These are phyloP conservation scores for Trachythela sp. DNA, from an alignment of 64 coral and sea anemone genomes.

Conservation along the genomic window DNA sequence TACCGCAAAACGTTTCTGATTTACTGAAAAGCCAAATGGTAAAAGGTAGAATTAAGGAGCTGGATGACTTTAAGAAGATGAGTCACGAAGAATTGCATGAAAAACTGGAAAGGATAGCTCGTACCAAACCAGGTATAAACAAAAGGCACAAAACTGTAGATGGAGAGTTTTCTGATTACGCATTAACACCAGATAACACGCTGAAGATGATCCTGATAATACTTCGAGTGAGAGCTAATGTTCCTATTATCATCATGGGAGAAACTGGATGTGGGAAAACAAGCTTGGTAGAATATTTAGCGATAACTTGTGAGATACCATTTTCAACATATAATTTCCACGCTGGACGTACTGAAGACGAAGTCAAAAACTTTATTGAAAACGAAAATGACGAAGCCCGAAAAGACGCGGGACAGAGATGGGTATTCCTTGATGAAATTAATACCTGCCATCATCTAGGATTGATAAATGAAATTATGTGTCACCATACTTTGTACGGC, in stretches of 20 bases:
- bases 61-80: conserved; percentile 62
- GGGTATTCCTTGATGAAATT: conserved; percentile 81
- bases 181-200: conserved; percentile 34
- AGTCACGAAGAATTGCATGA: conserved; percentile 59
- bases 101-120: conserved; percentile 57
- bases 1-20: conserved; percentile 42
- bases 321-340: conserved; percentile 54
- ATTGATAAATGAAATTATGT: conserved; percentile 70
- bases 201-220: conserved; percentile 42
- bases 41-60: conserved; percentile 24
- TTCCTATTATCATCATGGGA: conserved; percentile 62
- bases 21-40: conserved; percentile 70
- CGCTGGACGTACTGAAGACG: conserved; percentile 53
- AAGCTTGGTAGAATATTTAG: conserved; percentile 57
- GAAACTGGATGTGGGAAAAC: conserved; percentile 78
- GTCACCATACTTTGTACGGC: conserved; percentile 59
- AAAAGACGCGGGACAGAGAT: conserved; percentile 12
- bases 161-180: neutral
- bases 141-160: conserved; percentile 9
- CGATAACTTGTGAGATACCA: conserved; percentile 43
- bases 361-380: conserved; percentile 39
- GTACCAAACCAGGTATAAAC: neutral
- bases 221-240: conserved; percentile 31
- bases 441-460: conserved; percentile 86
- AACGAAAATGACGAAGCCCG: conserved; percentile 22